Percentiles rank a stretch among this genome's conserved stretches.
Conservation (phyloP, 2,888 invertebrate species). For the Macrosiphum euphorbiae region DNA sequence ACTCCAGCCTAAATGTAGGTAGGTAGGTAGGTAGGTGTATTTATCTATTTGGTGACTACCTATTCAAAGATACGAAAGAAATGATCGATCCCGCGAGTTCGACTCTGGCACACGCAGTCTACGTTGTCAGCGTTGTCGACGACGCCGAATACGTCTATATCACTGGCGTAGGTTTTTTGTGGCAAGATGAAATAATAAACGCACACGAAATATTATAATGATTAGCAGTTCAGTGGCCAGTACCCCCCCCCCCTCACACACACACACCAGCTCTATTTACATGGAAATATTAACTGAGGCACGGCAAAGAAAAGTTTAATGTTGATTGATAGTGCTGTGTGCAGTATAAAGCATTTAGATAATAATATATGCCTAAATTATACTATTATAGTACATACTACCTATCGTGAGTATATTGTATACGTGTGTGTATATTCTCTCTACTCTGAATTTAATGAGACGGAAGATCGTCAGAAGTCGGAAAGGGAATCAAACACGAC, state of each 20-base stretch:
- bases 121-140: background rate
- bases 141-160: background rate
- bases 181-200: background rate
- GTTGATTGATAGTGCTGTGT: slow-evolving; percentile 20
- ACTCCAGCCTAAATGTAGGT: background rate
- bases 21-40: background rate
- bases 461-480: slow-evolving; percentile 10
- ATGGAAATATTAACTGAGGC: background rate
- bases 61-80: background rate
- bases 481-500: slow-evolving; percentile 17
- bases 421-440: background rate
- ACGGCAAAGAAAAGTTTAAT: background rate
- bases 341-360: background rate
- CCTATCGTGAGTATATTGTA: background rate
- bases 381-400: background rate
- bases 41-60: background rate
- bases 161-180: background rate
- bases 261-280: background rate
- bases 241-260: background rate
- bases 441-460: background rate
- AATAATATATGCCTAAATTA: background rate
- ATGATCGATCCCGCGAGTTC: background rate
- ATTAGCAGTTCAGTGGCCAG: slow-evolving; percentile 18
- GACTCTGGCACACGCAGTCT: background rate
- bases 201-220: background rate